Base-by-base conservation (phyloP, 2,113 vertebrate species). In the Atherinomorus stipes region DNA sequence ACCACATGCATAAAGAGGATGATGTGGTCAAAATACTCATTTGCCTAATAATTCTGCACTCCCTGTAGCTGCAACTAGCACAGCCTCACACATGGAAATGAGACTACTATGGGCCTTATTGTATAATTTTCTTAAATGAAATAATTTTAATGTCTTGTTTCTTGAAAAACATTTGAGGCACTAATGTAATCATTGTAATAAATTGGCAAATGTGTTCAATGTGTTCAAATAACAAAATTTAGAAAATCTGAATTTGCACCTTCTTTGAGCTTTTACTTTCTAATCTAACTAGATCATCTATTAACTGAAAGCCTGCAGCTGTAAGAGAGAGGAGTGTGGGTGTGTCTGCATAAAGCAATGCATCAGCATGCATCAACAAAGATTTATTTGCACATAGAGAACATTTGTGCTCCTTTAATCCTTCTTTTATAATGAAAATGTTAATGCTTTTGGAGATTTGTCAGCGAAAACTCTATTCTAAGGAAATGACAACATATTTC, bases 301-400 rank as follows among this genome's bases (percentile, higher is more conserved):
- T 76, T 0, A n/a, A 78, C 70, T 59, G 66, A 74, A 61, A 76
- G 63, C 66, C 65, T 69, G 63, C 78, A 80, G 78, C 81, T 75
- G 70, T 11, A 47, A 0, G 50, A 51, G 59, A 60, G 57, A 40
- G 63, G 81, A 9, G 60, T 16, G 74, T 63, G 74, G 58, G 54
- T 61, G 5, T 54, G 47, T 52, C 22, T 21, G 21, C n/a, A 45
- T 3, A 58, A 15, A 45, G 2, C 23, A 7, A 34, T 47, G 38
- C 25, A 18, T 7, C 3, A 16, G 25, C 21, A 40, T n/a, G 49
- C 31, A 61, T 26, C 22, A 10, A 18, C 0, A 11, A 26, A 72
- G 38, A 52, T 28, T 4, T 51, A 31, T 22, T 12, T 37, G 34
- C 22, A 63, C 28, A 42, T 15, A 1, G 31, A 51, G 60, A 54